Conservation (phyloP, 2,797 vertebrate species). For the Syndactyla subalaris region DNA sequence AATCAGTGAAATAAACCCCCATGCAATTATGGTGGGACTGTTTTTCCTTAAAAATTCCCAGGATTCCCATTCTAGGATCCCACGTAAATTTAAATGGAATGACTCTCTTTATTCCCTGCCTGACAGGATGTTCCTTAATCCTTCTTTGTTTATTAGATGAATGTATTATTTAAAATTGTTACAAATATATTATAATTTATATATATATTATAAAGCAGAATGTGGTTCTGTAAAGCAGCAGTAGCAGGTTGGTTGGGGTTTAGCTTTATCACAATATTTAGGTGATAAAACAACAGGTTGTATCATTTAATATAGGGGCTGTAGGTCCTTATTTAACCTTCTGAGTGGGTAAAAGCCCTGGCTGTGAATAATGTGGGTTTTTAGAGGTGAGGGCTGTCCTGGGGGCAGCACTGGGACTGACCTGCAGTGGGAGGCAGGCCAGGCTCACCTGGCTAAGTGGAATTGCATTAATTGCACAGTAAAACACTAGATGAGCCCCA, state of each 20-base stretch:
- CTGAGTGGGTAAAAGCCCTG: accelerated
- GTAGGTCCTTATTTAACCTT: background rate
- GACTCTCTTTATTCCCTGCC: background rate
- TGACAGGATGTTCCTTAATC: background rate
- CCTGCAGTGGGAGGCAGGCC: background rate
- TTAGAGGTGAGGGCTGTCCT: background rate
- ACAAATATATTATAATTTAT: background rate
- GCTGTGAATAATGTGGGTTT: background rate
- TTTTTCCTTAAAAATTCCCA: background rate
- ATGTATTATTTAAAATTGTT: background rate
- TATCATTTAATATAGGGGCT: background rate
- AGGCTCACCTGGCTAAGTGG: background rate
- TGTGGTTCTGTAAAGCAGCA: background rate
- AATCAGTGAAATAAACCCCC: background rate
- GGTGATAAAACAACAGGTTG: background rate
- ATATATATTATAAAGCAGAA: background rate
- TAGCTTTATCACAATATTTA: background rate
- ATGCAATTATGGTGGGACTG: background rate
- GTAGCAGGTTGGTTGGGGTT: background rate
- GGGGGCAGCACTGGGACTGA: accelerated
- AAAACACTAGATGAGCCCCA: background rate
- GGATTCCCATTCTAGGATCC: background rate
- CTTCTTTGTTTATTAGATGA: background rate
- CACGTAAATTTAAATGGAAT: background rate
- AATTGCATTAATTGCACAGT: background rate